phyloP scores from a whole-genome alignment of 1,140 invertebrate genomes.

The Drosophila melanogaster region Release_6_plus_ISO1_MT NT_033777.3:11600501-11601000 shows the following conservation, averaged over 20 bases:
- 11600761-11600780: conserved; percentile 47
- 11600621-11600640: conserved; percentile 34
- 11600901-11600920: conserved; percentile 54
- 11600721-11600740: conserved; percentile 61
- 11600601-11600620: conserved; percentile 78
- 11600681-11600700: conserved; percentile 25
- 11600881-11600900: conserved; percentile 61
- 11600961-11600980: conserved; percentile 25
- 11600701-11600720: conserved; percentile 48
- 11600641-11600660: conserved; percentile 28
- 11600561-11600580: conserved; percentile 83
- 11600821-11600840: conserved; percentile 47
- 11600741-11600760: conserved; percentile 60
- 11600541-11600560: conserved; percentile 26
- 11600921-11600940: conserved; percentile 46
- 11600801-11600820: conserved; percentile 10
- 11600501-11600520: conserved; percentile 39
- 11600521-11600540: neutral
- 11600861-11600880: conserved; percentile 44
- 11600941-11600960: conserved; percentile 50
- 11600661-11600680: conserved; percentile 63
- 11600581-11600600: conserved; percentile 67
- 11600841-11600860: conserved; percentile 46
- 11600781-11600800: conserved; percentile 36
- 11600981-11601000: neutral